These are phyloP conservation scores for Uloborus diversus DNA, from an alignment of 1,140 invertebrate species.

Conservation along the genomic window DNA sequence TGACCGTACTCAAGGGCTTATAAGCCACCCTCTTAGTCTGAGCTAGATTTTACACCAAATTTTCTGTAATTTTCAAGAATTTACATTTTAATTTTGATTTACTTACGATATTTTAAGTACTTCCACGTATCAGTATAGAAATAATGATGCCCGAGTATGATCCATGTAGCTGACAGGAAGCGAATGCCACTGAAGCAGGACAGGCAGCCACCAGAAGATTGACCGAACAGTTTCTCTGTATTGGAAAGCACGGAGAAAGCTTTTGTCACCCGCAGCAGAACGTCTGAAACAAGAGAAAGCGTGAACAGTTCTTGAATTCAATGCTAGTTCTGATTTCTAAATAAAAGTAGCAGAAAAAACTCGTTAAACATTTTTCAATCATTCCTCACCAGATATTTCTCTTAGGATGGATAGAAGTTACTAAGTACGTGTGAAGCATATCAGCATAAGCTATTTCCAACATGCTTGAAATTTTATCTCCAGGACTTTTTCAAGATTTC, in stretches of 20 bases:
- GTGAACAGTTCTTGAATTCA: not conserved
- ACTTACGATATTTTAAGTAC: slow-evolving; percentile 40
- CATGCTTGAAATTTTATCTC: no score
- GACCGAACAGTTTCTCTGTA: slow-evolving; percentile 61
- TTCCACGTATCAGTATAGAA: slow-evolving; percentile 73
- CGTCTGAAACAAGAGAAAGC: slow-evolving; percentile 9
- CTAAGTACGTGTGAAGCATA: no score
- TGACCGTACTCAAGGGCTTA: no score
- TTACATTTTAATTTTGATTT: not conserved
- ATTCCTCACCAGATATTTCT: no score
- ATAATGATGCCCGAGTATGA: slow-evolving; percentile 90
- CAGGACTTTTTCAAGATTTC: no score
- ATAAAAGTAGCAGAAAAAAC: not conserved
- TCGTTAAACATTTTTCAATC: not conserved
- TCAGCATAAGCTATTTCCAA: no score
- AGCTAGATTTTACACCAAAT: not conserved
- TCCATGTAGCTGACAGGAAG: slow-evolving; percentile 87
- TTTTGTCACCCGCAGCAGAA: not conserved
- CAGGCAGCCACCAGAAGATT: slow-evolving; percentile 71
- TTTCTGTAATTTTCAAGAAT: not conserved
- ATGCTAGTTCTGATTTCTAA: not conserved
- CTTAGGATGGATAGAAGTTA: no score
- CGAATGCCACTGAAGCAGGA: slow-evolving; percentile 82
- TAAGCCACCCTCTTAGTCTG: no score
- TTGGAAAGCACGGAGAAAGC: slow-evolving; percentile 63